Conservation (phyloP, 1,140 invertebrate species). For the Formica exsecta region DNA sequence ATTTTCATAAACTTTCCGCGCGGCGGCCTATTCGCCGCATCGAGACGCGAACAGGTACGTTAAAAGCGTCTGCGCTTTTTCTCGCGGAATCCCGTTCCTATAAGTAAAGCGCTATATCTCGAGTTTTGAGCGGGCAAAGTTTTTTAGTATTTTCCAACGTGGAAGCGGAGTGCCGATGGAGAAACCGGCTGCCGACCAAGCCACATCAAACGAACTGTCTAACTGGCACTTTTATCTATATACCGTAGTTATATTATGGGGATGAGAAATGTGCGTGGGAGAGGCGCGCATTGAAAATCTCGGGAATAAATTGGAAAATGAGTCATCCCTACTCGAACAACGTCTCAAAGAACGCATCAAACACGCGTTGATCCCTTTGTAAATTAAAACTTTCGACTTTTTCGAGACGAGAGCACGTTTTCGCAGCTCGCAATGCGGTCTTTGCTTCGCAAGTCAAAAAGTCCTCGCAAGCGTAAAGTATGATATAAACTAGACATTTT, state of each 20-base stretch:
- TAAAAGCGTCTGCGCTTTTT: conserved; percentile 73
- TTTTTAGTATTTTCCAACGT: conserved; percentile 73
- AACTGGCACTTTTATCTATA: conserved; percentile 59
- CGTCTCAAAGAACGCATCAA: conserved; percentile 46
- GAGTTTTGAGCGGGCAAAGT: conserved; percentile 55
- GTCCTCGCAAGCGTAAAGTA: background rate
- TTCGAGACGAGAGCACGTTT: background rate
- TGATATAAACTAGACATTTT: conserved; percentile 1
- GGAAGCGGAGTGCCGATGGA: background rate
- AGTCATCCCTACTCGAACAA: conserved; percentile 27
- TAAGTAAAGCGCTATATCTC: conserved; percentile 62
- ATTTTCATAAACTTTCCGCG: conserved; percentile 77
- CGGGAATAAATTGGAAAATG: conserved; percentile 55
- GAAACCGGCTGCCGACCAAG: conserved; percentile 18
- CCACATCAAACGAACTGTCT: conserved; percentile 74
- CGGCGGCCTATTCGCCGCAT: conserved; percentile 8
- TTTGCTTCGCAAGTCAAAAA: background rate
- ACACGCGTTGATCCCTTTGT: conserved; percentile 15
- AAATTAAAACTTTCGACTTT: conserved; percentile 53
- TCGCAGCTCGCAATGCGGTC: conserved; percentile 8
- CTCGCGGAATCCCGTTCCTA: background rate
- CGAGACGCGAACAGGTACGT: conserved; percentile 29
- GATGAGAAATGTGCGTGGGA: conserved; percentile 42
- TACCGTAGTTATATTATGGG: conserved; percentile 16
- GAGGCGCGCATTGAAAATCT: conserved; percentile 37